phyloP scores from a whole-genome alignment of 2,888 invertebrate species.

The Hybos culiciformis region DNA sequence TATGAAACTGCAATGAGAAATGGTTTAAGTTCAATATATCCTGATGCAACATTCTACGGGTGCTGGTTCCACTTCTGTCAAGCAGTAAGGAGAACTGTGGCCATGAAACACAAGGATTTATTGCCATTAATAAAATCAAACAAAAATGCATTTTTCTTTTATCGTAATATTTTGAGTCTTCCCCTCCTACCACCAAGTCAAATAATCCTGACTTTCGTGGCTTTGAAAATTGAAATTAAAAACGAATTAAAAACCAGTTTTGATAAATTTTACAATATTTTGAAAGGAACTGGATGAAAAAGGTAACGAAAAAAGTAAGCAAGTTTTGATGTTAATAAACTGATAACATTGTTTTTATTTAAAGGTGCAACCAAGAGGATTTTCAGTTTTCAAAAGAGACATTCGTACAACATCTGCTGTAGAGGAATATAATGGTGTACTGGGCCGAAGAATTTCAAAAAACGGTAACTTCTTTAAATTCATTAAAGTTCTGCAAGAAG shows the following conservation, averaged over 20 bases:
- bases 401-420: neutral
- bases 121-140: too few relatives aligned
- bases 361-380: neutral
- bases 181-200: too few relatives aligned
- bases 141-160: too few relatives aligned
- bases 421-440: neutral
- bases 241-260: neutral
- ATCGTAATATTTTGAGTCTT: too few relatives aligned
- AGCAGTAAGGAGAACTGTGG: too few relatives aligned
- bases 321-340: neutral
- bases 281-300: neutral
- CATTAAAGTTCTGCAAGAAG: neutral
- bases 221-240: neutral
- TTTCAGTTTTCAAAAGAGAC: neutral
- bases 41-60: too few relatives aligned
- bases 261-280: conserved; percentile 4
- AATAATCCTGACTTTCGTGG: too few relatives aligned
- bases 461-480: neutral
- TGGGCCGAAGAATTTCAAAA: neutral
- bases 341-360: neutral
- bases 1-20: too few relatives aligned
- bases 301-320: neutral
- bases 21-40: too few relatives aligned
- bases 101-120: too few relatives aligned
- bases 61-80: too few relatives aligned